phyloP scores from a whole-genome alignment of 2,797 vertebrate genomes.

The Bothrops alternatus region DNA sequence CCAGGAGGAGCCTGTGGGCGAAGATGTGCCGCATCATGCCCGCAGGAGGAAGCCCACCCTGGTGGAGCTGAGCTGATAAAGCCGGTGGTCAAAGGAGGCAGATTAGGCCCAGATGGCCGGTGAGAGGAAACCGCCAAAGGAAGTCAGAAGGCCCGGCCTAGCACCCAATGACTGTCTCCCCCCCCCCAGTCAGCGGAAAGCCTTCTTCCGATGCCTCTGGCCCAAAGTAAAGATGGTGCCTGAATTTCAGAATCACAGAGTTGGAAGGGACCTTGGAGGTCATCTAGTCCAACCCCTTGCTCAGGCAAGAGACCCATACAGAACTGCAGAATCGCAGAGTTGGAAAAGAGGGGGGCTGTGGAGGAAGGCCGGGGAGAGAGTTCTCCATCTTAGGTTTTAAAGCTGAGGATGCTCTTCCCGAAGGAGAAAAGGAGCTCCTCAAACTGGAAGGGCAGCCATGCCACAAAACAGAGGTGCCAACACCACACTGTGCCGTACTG shows the following conservation, averaged over 20 bases:
- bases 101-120: not conserved
- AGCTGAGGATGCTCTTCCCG: not conserved
- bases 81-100: too few species aligned
- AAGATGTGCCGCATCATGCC: not conserved
- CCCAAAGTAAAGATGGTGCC: not conserved
- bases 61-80: constrained; percentile 4
- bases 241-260: too few species aligned
- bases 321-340: too few species aligned
- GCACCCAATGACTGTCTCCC: not conserved
- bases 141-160: not conserved
- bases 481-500: not conserved
- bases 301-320: too few species aligned
- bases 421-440: not conserved
- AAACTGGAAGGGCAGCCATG: not conserved
- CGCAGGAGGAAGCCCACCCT: not conserved
- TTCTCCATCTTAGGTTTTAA: not conserved
- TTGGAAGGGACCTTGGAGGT: too few species aligned
- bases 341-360: too few species aligned
- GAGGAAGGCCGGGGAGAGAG: not conserved
- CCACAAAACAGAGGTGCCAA: not conserved
- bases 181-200: too few species aligned
- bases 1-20: too few species aligned
- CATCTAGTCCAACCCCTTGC: too few species aligned
- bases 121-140: not conserved
- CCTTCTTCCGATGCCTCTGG: not conserved